phyloP scores from a whole-genome alignment of 2,797 vertebrate species.

The Chromis chromis region DNA sequence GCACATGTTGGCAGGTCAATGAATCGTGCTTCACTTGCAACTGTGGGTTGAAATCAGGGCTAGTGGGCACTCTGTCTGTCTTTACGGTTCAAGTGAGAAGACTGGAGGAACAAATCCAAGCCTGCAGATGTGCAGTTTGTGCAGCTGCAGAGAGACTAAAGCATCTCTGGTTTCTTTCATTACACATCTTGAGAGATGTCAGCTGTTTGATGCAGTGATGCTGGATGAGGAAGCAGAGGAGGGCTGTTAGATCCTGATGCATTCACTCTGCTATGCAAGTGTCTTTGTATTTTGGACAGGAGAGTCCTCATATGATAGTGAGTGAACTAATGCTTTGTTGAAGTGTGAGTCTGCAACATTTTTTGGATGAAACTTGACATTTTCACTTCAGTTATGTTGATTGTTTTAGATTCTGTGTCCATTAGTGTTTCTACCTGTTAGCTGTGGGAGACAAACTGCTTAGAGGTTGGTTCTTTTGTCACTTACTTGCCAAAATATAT shows the following conservation, averaged over 20 bases:
- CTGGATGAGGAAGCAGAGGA: conserved; percentile 25
- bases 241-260: conserved; percentile 17
- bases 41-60: conserved; percentile 2
- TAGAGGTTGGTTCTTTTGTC: background rate
- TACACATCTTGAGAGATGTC: conserved; percentile 27
- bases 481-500: background rate
- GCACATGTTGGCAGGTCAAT: conserved; percentile 50
- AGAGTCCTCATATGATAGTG: background rate
- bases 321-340: conserved; percentile 9
- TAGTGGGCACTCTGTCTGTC: background rate
- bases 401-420: no score
- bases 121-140: conserved; percentile 23
- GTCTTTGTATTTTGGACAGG: conserved; percentile 1
- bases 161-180: conserved; percentile 39
- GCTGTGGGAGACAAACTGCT: background rate
- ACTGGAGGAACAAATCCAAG: conserved; percentile 11
- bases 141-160: conserved; percentile 45
- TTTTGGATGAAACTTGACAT: background rate
- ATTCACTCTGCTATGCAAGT: conserved; percentile 9
- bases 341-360: background rate
- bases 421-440: background rate
- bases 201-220: conserved; percentile 46
- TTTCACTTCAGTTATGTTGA: background rate
- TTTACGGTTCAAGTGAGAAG: conserved; percentile 8
- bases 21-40: conserved; percentile 35